Conservation (phyloP, 1,140 invertebrate species). For the Apis cerana region DNA sequence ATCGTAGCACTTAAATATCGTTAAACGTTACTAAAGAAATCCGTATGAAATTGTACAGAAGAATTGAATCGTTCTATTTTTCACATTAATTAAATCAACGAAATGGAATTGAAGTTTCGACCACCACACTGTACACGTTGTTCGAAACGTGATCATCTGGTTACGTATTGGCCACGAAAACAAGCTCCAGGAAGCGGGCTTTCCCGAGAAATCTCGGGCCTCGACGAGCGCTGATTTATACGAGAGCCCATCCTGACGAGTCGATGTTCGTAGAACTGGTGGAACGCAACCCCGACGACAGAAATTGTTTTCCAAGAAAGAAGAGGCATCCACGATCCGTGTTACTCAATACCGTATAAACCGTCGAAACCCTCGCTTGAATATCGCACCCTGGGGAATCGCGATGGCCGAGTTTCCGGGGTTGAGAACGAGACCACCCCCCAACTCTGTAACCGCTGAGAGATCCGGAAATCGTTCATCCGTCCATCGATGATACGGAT, state of each 20-base stretch:
- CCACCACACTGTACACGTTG: no score
- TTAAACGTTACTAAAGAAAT: no score
- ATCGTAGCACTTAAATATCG: no score
- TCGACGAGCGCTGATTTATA: slow-evolving; percentile 32
- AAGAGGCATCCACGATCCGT: slow-evolving; percentile 34
- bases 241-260: slow-evolving; percentile 8
- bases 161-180: background rate
- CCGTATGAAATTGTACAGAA: no score
- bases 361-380: slow-evolving; percentile 7
- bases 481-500: background rate
- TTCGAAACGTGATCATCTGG: background rate
- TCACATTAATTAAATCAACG: no score
- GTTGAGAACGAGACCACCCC: background rate
- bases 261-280: slow-evolving; percentile 33
- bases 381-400: slow-evolving; percentile 59
- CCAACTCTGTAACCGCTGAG: background rate
- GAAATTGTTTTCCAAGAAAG: slow-evolving; percentile 53
- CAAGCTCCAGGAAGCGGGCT: background rate
- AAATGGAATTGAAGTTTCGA: no score
- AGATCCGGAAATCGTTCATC: slow-evolving; percentile 24
- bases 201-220: slow-evolving; percentile 5
- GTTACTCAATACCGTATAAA: slow-evolving; percentile 50
- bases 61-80: no score
- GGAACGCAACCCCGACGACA: slow-evolving; percentile 26
- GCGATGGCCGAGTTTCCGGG: slow-evolving; percentile 33